Evolutionary conservation across 2,888 invertebrate genomes (phyloP), one percentile per base, ranked within the genome.

Genomic region (Zhuqinia jingwanae): DNA sequence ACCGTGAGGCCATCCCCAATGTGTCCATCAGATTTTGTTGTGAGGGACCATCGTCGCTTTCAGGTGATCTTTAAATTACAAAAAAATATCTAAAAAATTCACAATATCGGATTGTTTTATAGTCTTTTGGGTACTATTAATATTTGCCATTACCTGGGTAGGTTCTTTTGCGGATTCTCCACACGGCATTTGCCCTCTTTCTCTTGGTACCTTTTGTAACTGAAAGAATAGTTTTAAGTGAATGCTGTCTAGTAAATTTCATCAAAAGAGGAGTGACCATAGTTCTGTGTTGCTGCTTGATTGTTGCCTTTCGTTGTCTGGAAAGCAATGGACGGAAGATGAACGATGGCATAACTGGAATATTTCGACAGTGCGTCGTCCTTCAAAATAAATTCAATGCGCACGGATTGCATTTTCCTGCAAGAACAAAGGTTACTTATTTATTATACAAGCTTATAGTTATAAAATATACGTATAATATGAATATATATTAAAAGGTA

Each of bases 191-290:
- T 15, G 56, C 65, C 27, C 2, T 68, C 0, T 77, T 58, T 20
- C n/a, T 84, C 22, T 5, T 77, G 6, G 17, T 84, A 10, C 84
- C 84, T 0, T 76, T 84, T 27, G 10, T 84, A 0, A 77, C 65
- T 22, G 84, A 84, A 56, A n/a, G 6, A 10, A n/a, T 77, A 2
- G 3, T 2, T 3, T 42, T 84, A 13, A 77, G 77, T 30, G 42
- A 50, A 0, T 84, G 84, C 27, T 84, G 68, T 36, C 36, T 84
- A 0, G 42, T 84, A 0, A 84, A 84, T 27, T 53, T 50, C 1
- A 84, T 84, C 15, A 84, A 84, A 30, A 84, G 77, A 36, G 84
- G 84, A 0, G 42, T 77, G 30, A 76, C 77, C 25, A 47, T 68
- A 2, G 77, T 68, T 20, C 45, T 77, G 1, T 6, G 36, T 15